Conservation (phyloP, 2,113 vertebrate species). For the Platichthys stellatus region DNA sequence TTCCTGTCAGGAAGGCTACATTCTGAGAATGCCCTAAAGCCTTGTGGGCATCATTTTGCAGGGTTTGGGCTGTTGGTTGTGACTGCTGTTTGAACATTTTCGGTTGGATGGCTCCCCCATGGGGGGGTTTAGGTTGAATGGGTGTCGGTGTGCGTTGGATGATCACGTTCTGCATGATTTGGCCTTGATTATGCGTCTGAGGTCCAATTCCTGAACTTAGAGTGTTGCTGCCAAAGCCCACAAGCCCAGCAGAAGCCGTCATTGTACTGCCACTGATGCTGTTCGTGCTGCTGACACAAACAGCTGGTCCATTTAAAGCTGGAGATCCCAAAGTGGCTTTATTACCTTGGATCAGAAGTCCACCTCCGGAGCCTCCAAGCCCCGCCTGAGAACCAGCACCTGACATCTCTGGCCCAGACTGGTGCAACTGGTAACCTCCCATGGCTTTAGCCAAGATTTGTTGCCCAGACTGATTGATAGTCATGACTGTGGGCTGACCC, state of each 20-base stretch:
- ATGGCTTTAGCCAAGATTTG: slow-evolving; percentile 91
- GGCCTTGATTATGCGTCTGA: slow-evolving; percentile 81
- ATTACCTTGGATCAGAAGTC: slow-evolving; percentile 91
- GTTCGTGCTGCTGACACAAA: slow-evolving; percentile 77
- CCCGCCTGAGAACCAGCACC: slow-evolving; percentile 81
- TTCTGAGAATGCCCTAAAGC: slow-evolving; percentile 87
- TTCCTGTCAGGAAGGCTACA: slow-evolving; percentile 91
- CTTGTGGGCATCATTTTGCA: slow-evolving; percentile 88
- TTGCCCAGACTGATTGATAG: slow-evolving; percentile 91
- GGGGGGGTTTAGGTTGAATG: slow-evolving; percentile 93
- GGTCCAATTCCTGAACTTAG: slow-evolving; percentile 74
- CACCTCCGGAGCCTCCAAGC: slow-evolving; percentile 81
- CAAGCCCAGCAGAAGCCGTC: slow-evolving; percentile 74
- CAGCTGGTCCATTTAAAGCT: slow-evolving; percentile 85
- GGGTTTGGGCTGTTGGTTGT: slow-evolving; percentile 79
- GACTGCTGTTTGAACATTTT: slow-evolving; percentile 87
- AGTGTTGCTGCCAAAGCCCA: slow-evolving; percentile 79
- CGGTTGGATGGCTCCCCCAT: slow-evolving; percentile 87
- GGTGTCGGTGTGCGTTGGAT: slow-evolving; percentile 95
- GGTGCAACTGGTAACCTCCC: slow-evolving; percentile 89
- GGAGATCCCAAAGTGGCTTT: slow-evolving; percentile 85
- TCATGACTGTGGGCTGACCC: slow-evolving; percentile 94
- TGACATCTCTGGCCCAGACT: slow-evolving; percentile 82
- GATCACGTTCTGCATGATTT: slow-evolving; percentile 92
- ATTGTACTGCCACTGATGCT: slow-evolving; percentile 75